Base-by-base conservation (phyloP, 2,888 invertebrate species). In the Clunio marinus region DNA sequence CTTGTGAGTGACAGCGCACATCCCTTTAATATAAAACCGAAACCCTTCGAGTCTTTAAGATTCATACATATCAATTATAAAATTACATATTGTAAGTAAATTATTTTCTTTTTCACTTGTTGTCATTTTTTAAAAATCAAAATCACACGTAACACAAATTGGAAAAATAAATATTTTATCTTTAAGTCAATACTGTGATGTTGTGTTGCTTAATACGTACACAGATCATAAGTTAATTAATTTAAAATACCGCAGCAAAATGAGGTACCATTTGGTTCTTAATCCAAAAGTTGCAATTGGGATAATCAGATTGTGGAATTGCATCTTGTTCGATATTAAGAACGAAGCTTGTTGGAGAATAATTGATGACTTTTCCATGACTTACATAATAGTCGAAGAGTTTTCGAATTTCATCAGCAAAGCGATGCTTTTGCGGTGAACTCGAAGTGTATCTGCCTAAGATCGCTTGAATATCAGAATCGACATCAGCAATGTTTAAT, bases 341-440 rank as follows among this genome's bases (percentile, higher is more conserved):
- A 15, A 90, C 82, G 70, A 81, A 80, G 17, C 77, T 74, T 8
- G 82, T 80, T 32, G 81, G 78, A 69, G 84, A 84, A 5, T 83
- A 82, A n/a, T 85, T 84, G 10, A 84, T 80, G 69, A 89, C 80
- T 71, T 82, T 83, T n/a, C 89, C 91, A 72, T 88, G 85, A 82
- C 88, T 85, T 1, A 91, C 89, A 73, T 85, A 93, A 73, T 88
- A 85, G 77, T 91, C 91, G 77, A 93, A 93, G 28, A 91, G 78
- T 71, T 88, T 86, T 74, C 91, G 91, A 82, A 93, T 88, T 10
- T 91, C 87, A 0, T 87, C 84, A 72, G 89, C 84, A 75, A 86
- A 92, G 17, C 88, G 82, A 46, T 87, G 83, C 75, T 91, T 89
- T 73, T 88, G 87, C 0, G 87, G 85, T 41, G 86, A 86, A 72